Base-by-base conservation (phyloP, 2,113 vertebrate species). In the Colossoma macropomum region DNA sequence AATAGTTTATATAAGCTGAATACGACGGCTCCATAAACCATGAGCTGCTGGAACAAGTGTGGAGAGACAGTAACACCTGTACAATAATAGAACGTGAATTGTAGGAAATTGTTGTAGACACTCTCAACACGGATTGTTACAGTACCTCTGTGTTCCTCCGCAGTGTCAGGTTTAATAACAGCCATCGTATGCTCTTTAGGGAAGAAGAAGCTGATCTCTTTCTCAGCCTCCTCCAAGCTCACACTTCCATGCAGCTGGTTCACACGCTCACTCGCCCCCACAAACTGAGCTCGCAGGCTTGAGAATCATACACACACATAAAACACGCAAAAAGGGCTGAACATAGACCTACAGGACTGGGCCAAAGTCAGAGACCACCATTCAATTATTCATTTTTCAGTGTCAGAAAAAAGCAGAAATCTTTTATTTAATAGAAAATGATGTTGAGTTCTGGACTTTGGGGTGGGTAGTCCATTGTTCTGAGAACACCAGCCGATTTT, bases 181-280 rank as follows among this genome's bases (percentile, higher is more conserved):
- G 94, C 94, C 86, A 95, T 90, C 0, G 94, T 95, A 27, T 80
- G 84, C 83, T 95, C 91, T 63, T 75, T 85, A 21, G 93, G 93
- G 89, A 95, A 95, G 90, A 95, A 94, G 86, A 94, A 93, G 83
- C 73, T 63, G 86, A 95, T 92, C 87, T 95, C 94, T 75, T 12
- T 83, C 50, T 93, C 88, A 15, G 94, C 95, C 25, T 92, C 94
- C 74, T 93, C 85, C 0, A 16, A 60, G 54, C 77, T 92, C 5
- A 60, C 28, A 34, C 95, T 95, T 82, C 94, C 94, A 25, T 95
- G 94, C 21, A 95, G 88, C 87, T 93, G 94, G 88, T 92, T 94
- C 75, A 93, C 79, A 19, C 90, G 66, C 56, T 90, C 86, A 0
- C 84, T 87, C 75, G 89, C 93, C 54, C 87, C 82, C 28, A 87